Base-by-base conservation (phyloP, 2,113 vertebrate species). In the Regulus satrapa region DNA sequence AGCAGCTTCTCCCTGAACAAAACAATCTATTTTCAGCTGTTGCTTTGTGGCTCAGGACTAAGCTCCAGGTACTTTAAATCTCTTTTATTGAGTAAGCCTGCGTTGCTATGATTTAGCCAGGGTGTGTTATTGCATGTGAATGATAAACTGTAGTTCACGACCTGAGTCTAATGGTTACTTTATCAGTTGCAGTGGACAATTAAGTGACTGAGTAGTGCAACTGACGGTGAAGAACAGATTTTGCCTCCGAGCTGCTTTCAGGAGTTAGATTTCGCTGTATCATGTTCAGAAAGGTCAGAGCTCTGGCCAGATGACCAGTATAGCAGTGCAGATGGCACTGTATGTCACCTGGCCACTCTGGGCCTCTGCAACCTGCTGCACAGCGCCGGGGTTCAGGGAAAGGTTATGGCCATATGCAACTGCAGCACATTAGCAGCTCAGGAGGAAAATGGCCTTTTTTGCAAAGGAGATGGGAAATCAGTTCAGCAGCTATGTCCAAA, bases 181-280 rank as follows among this genome's bases (percentile, higher is more conserved):
- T 97, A 96, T 95, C 97, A 97, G 89, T 97, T 95, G 97, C 94
- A 96, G 97, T 97, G 97, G 98, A 98, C 98, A 98, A 97, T 98
- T 98, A 96, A 97, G 95, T 28, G 79, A 96, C 95, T 91, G 97
- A 96, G 94, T 88, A 96, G 95, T 91, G 95, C 96, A 98, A 97
- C 97, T 97, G 97, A 97, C 88, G 89, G 97, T 92, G 96, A 98
- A 95, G 98, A 98, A 98, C 97, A 98, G 97, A 98, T 98, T 98
- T 98, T 98, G 97, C 98, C 98, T 98, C 96, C 96, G 18, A 98
- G 98, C 97, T 95, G 90, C 96, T 98, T 97, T 98, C 95, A 98
- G 98, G 97, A 98, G 97, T 98, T 98, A 82, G 92, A 96, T 98
- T 98, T 98, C 98, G 94, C 96, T 97, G 96, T 98, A 98, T 98